Conservation (phyloP, 2,797 vertebrate species). For the Catamblyrhynchus diadema region DNA sequence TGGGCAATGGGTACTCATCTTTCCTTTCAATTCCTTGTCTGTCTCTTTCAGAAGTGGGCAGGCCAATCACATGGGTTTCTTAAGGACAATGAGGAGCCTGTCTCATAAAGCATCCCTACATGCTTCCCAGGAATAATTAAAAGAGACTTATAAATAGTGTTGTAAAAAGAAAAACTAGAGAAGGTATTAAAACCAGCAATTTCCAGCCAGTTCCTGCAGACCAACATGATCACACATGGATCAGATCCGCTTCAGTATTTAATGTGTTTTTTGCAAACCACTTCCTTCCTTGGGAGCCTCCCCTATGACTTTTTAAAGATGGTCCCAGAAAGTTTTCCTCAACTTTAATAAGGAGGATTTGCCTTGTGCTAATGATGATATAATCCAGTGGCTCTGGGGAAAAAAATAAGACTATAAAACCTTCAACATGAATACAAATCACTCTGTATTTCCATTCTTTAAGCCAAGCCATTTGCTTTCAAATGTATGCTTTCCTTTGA, state of each 20-base stretch:
- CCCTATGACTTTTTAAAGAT: neutral
- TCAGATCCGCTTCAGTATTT: neutral
- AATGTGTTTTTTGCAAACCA: neutral
- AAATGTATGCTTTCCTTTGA: neutral
- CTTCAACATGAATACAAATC: neutral
- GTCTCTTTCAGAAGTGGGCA: neutral
- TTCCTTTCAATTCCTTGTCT: neutral
- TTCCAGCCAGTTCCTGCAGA: neutral
- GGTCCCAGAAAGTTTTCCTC: neutral
- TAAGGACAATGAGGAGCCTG: neutral
- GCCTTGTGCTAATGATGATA: neutral
- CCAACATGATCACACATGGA: neutral
- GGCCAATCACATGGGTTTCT: neutral
- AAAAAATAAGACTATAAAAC: neutral
- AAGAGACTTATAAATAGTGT: neutral
- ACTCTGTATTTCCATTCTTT: neutral
- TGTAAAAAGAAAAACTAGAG: neutral
- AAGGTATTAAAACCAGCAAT: neutral
- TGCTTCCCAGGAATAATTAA: neutral
- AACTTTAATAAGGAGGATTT: neutral
- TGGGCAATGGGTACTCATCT: fast-evolving
- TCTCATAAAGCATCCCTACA: neutral
- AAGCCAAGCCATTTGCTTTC: neutral
- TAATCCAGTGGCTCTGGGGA: neutral
- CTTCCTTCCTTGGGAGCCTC: neutral